Conservation (phyloP, 2,888 invertebrate genomes). For the Cryptocheilus praepositus region DNA sequence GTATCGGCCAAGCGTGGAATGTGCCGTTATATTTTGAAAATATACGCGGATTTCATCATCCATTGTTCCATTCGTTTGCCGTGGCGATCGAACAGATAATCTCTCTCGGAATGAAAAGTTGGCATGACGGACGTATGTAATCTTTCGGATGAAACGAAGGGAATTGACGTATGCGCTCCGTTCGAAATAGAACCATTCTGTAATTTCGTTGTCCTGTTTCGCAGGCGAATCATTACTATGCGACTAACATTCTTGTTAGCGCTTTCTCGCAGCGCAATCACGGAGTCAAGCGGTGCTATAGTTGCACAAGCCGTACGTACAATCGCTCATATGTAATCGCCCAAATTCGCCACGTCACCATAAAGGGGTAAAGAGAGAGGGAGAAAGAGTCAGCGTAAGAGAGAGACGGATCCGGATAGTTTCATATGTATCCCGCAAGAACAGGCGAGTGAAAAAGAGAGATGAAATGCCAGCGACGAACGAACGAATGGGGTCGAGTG, state of each 20-base stretch:
- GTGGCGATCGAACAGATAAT: too few relatives aligned
- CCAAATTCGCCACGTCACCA: constrained; percentile 29
- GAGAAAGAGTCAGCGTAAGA: background rate
- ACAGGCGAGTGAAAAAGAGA: constrained; percentile 4
- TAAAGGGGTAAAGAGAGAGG: background rate
- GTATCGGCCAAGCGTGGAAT: too few relatives aligned
- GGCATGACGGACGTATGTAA: too few relatives aligned
- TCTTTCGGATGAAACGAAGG: too few relatives aligned
- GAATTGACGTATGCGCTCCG: too few relatives aligned
- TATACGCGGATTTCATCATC: too few relatives aligned
- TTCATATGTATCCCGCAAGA: constrained; percentile 6
- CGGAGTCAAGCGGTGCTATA: constrained; percentile 35
- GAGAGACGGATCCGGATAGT: background rate
- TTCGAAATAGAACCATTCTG: background rate
- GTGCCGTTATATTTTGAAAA: too few relatives aligned
- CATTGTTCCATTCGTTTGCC: too few relatives aligned
- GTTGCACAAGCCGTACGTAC: constrained; percentile 37
- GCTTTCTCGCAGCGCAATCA: constrained; percentile 54
- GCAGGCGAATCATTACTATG: constrained; percentile 33
- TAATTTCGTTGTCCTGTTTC: background rate
- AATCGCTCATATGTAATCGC: constrained; percentile 39
- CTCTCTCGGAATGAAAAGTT: too few relatives aligned
- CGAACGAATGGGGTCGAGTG: constrained; percentile 41
- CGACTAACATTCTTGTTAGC: constrained; percentile 37
- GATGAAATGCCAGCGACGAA: constrained; percentile 1